Conservation (phyloP, 2,888 invertebrate species). For the Amphipoea oculea region DNA sequence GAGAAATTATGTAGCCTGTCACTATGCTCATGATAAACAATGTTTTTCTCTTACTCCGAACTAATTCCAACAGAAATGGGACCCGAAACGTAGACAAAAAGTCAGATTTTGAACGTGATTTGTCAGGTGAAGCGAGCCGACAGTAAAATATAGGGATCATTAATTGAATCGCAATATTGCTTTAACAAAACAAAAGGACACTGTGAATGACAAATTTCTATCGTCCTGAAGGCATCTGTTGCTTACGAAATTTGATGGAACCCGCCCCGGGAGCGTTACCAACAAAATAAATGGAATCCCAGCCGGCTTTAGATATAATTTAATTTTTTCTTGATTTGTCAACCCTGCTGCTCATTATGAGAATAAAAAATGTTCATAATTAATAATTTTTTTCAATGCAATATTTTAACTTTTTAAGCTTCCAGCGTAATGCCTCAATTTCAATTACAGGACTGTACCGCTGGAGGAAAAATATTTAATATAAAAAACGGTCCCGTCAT, state of each 20-base stretch:
- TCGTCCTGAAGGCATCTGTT: slow-evolving; percentile 79
- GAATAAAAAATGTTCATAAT: slow-evolving; percentile 55
- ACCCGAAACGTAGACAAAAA: slow-evolving; percentile 69
- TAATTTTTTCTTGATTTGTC: slow-evolving; percentile 71
- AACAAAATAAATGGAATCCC: slow-evolving; percentile 75
- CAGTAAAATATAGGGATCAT: slow-evolving; percentile 86
- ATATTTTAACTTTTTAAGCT: slow-evolving; percentile 61
- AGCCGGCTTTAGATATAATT: slow-evolving; percentile 67
- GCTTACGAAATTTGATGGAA: slow-evolving; percentile 79
- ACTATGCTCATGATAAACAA: slow-evolving; percentile 5
- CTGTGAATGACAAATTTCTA: slow-evolving; percentile 84
- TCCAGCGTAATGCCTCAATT: slow-evolving; percentile 45
- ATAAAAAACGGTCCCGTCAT: slow-evolving; percentile 57
- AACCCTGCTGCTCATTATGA: slow-evolving; percentile 51
- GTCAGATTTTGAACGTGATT: slow-evolving; percentile 77
- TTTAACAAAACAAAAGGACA: slow-evolving; percentile 84
- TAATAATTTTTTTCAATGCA: slow-evolving; percentile 53
- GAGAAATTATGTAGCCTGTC: slow-evolving; percentile 1
- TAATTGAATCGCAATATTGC: slow-evolving; percentile 87
- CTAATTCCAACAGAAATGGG: slow-evolving; percentile 39
- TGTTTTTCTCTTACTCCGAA: slow-evolving; percentile 12
- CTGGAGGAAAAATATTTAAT: slow-evolving; percentile 57
- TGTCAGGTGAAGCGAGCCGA: slow-evolving; percentile 82
- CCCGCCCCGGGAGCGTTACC: slow-evolving; percentile 65
- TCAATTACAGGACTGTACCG: slow-evolving; percentile 53